These are phyloP conservation scores for Otolemur crassicaudatus DNA, from an alignment of 2,797 vertebrate genomes.

Conservation along the genomic window DNA sequence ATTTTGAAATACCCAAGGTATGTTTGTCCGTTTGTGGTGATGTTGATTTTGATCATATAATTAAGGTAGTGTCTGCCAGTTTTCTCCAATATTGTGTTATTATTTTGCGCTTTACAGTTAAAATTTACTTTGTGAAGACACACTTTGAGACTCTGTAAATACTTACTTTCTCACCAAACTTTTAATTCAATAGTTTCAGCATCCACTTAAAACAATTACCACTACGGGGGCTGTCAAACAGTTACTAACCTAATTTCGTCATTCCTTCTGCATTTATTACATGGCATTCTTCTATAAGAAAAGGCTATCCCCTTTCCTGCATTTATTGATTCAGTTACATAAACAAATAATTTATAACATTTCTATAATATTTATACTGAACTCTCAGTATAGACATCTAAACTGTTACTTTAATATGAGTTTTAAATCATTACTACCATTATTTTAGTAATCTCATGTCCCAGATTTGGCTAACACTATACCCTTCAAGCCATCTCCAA, in stretches of 20 bases:
- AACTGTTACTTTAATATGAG: background rate
- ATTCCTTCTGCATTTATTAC: background rate
- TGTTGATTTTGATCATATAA: background rate
- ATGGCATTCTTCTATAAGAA: background rate
- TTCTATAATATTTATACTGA: background rate
- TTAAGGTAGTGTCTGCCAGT: background rate
- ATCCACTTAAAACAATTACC: slow-evolving; percentile 1
- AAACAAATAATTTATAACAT: background rate
- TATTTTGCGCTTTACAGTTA: background rate
- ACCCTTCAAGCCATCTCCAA: background rate
- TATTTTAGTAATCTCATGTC: slow-evolving; percentile 25
- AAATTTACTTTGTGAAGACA: background rate
- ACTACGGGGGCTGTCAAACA: background rate
- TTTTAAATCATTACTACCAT: background rate
- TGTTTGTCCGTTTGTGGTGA: background rate
- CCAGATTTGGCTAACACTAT: background rate
- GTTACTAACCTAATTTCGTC: background rate
- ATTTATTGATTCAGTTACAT: background rate
- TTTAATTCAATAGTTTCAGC: background rate
- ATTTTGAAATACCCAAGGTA: background rate
- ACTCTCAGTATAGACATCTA: background rate
- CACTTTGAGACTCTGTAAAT: background rate
- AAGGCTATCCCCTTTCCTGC: background rate
- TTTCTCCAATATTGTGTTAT: background rate
- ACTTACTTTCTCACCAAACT: slow-evolving; percentile 23